A percentile compares a stretch with the other conserved stretches of the same genome.
phyloP scores from a whole-genome alignment of 2,888 invertebrate genomes.

The Oeneis ivallda region DNA sequence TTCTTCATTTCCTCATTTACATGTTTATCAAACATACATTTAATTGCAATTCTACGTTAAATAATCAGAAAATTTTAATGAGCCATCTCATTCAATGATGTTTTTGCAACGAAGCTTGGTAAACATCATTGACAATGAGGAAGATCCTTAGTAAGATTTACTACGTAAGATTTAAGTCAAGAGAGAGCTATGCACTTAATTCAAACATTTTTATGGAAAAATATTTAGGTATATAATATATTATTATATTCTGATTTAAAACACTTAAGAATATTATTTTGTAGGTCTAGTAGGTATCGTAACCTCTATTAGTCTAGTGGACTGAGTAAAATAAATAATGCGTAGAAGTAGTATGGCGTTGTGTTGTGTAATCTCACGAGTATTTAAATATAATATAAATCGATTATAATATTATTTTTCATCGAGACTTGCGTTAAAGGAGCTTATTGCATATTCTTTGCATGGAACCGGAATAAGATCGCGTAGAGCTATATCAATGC shows the following conservation, averaged over 20 bases:
- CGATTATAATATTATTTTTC: background rate
- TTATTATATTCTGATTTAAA: too few relatives aligned
- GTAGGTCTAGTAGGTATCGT: background rate
- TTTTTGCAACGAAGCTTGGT: slow-evolving; percentile 1
- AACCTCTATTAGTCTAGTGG: background rate
- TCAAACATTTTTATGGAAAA: background rate
- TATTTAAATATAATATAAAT: too few relatives aligned
- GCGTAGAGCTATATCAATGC: slow-evolving; percentile 14
- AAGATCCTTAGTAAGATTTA: slow-evolving; percentile 1
- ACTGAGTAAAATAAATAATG: background rate
- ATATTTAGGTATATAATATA: too few relatives aligned
- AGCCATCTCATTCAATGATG: slow-evolving; percentile 8
- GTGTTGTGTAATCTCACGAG: too few relatives aligned
- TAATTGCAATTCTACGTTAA: background rate
- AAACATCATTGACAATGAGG: background rate
- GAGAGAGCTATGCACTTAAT: too few relatives aligned
- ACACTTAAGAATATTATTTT: too few relatives aligned
- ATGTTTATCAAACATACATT: background rate
- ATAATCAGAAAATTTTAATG: slow-evolving; percentile 15
- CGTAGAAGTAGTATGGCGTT: background rate
- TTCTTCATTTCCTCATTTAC: background rate
- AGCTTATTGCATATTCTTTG: slow-evolving; percentile 3
- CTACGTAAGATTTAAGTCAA: slow-evolving; percentile 6
- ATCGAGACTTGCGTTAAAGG: too few relatives aligned
- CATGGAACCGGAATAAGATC: slow-evolving; percentile 16